Percentiles rank a stretch among this genome's conserved stretches.
These are phyloP conservation scores for Apostichopus californicus DNA, from an alignment of 35 echinoderm and acorn worm genomes.

Conservation along the genomic window DNA sequence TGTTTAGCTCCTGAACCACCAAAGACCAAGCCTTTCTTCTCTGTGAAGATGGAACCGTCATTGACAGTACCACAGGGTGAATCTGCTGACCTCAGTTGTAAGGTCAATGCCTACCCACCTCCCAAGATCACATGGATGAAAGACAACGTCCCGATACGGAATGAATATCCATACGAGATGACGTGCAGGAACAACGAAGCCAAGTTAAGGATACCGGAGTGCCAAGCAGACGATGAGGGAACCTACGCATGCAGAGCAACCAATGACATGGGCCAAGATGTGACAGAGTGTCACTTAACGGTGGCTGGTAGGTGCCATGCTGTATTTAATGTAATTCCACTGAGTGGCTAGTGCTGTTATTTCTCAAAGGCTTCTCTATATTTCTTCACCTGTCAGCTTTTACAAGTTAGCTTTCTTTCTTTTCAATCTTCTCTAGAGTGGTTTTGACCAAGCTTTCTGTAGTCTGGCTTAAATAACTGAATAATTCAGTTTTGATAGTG, in stretches of 20 bases:
- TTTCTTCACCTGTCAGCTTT: too few species aligned
- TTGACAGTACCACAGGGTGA: conserved; percentile 56
- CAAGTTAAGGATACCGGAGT: conserved; percentile 61
- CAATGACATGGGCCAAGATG: conserved; percentile 70
- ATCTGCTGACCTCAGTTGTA: conserved; percentile 55
- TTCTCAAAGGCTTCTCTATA: too few species aligned
- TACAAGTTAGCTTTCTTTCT: too few species aligned
- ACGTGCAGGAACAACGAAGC: conserved; percentile 53
- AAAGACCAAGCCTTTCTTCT: conserved; percentile 48
- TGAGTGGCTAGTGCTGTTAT: too few species aligned
- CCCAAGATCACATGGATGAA: conserved; percentile 70
- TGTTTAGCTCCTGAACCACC: conserved; percentile 53
- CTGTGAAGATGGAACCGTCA: background rate
- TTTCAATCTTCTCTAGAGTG: too few species aligned
- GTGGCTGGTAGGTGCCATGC: conserved; percentile 29
- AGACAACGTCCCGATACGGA: conserved; percentile 56
- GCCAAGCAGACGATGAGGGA: conserved; percentile 66
- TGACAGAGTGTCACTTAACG: conserved; percentile 45
- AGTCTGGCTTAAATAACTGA: too few species aligned
- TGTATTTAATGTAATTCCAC: too few species aligned
- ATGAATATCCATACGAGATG: conserved; percentile 63
- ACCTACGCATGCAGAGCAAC: conserved; percentile 62
- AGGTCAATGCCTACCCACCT: conserved; percentile 65
- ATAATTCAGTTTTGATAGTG: too few species aligned
- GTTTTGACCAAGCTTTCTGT: too few species aligned